Base-by-base conservation (phyloP, 2,113 vertebrate species). In the Myanophis thanlyinensis region DNA sequence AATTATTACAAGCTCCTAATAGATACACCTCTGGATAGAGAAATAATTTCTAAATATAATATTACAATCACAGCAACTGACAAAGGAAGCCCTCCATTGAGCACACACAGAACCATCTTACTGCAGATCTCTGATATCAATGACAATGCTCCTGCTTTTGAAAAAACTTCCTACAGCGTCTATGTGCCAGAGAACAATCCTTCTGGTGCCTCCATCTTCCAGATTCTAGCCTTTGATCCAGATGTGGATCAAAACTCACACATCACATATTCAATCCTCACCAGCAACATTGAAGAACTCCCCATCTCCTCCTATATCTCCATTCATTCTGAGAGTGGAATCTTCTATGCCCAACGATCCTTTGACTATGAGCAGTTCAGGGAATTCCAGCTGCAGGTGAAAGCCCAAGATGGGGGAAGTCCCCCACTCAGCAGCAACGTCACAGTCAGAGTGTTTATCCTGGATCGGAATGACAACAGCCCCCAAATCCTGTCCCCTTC, bases 121-220 rank as follows among this genome's bases (percentile, higher is more conserved):
- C 52, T 88, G 30, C 87, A 88, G 9, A 88, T 88, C 40, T 88
- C 51, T 44, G 87, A 88, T 88, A 88, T 88, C 87, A 88, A 88
- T 44, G 87, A 88, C 52, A 88, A 88, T 12, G 52, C 8, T 25
- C 87, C 87, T 44, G 35, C 87, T 40, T 88, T 88, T 88, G 87
- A 88, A 12, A 53, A 88, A 88, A 1, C 4, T 4, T 40, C 87
- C 51, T 88, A 88, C 35, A 53, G 53, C 22, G 23, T 88, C 35
- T 88, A 25, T 15, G 88, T 89, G 40, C 53, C 53, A 46, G 88
- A 89, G 27, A 89, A 89, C 25, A 89, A 89, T 89, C 88, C 88
- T 25, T 59, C 88, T 46, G 88, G 53, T 7, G 53, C 88, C 22
- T 89, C 88, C 40, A 89, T 89, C 54, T 89, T 56, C 88, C 44